A percentile compares a stretch with the other conserved stretches of the same genome.
Conservation (phyloP, 2,888 invertebrate genomes). For the Tyria jacobaeae region DNA sequence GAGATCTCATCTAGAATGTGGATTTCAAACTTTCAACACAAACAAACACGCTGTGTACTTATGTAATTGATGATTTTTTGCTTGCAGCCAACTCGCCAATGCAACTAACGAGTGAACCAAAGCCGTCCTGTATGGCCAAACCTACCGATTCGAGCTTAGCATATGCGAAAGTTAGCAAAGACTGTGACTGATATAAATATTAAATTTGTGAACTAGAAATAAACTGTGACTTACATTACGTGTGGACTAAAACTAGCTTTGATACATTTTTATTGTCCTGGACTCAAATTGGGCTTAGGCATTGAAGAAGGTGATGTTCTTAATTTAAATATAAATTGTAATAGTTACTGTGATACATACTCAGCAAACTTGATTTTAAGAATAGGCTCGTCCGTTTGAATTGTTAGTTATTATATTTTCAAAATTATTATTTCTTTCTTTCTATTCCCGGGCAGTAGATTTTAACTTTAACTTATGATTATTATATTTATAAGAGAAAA, state of each 20-base stretch:
- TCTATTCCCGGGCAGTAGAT: neutral
- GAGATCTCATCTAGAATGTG: no score
- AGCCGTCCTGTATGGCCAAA: slow-evolving; percentile 58
- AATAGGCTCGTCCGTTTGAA: slow-evolving; percentile 44
- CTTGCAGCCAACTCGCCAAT: slow-evolving; percentile 61
- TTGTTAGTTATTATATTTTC: slow-evolving; percentile 7
- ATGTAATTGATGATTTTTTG: slow-evolving; percentile 4
- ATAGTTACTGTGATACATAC: slow-evolving; percentile 43
- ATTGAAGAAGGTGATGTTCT: slow-evolving; percentile 8
- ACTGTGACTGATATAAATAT: slow-evolving; percentile 56
- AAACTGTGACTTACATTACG: slow-evolving; percentile 14
- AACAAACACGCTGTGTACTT: neutral
- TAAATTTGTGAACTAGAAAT: slow-evolving; percentile 21
- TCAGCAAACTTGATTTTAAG: slow-evolving; percentile 26
- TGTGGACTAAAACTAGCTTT: slow-evolving; percentile 23
- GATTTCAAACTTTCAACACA: no score
- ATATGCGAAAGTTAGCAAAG: slow-evolving; percentile 57
- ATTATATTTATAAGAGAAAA: slow-evolving; percentile 34
- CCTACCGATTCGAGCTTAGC: slow-evolving; percentile 63
- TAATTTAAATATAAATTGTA: slow-evolving; percentile 28
- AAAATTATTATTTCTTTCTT: slow-evolving; percentile 13
- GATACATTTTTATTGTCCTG: slow-evolving; percentile 13
- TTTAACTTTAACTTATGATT: slow-evolving; percentile 25
- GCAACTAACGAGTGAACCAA: slow-evolving; percentile 58
- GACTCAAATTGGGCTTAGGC: slow-evolving; percentile 14